Percentiles rank a stretch among this genome's conserved stretches.
phyloP scores from a whole-genome alignment of 2,888 invertebrate species.

The Penaeus monodon region DNA sequence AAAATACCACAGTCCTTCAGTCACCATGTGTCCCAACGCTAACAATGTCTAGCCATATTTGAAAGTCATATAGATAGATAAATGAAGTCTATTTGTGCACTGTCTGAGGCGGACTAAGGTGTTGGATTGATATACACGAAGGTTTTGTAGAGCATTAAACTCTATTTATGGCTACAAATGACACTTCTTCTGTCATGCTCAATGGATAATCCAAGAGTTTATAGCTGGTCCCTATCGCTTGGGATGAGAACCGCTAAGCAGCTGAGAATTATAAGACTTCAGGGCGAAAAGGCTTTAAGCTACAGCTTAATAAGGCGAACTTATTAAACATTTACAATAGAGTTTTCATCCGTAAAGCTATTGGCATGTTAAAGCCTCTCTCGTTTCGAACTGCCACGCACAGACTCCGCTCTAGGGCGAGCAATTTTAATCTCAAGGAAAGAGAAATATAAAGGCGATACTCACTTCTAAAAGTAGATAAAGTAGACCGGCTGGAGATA shows the following conservation, averaged over 20 bases:
- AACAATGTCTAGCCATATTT: slow-evolving; percentile 6
- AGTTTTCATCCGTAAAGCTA: too few relatives aligned
- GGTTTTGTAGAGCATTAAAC: slow-evolving; percentile 49
- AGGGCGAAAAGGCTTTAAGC: background rate
- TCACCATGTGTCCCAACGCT: background rate
- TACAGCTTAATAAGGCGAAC: background rate
- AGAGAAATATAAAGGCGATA: background rate
- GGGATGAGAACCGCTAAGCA: slow-evolving; percentile 44
- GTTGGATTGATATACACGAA: slow-evolving; percentile 47
- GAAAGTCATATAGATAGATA: slow-evolving; percentile 18
- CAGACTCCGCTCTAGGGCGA: too few relatives aligned
- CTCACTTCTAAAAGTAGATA: background rate
- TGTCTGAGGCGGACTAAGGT: slow-evolving; percentile 32
- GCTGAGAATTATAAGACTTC: slow-evolving; percentile 34
- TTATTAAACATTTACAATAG: background rate
- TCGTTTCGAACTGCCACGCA: too few relatives aligned
- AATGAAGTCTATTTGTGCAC: slow-evolving; percentile 8
- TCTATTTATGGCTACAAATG: slow-evolving; percentile 49
- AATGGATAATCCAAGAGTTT: slow-evolving; percentile 48
- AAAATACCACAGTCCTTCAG: too few relatives aligned
- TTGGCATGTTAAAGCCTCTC: too few relatives aligned
- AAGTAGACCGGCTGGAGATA: slow-evolving; percentile 19
- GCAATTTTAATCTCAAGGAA: too few relatives aligned
- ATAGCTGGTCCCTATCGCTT: slow-evolving; percentile 46
- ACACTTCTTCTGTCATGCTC: slow-evolving; percentile 54